Conservation (phyloP, 2,888 invertebrate genomes). For the Vesta saturnalis region DNA sequence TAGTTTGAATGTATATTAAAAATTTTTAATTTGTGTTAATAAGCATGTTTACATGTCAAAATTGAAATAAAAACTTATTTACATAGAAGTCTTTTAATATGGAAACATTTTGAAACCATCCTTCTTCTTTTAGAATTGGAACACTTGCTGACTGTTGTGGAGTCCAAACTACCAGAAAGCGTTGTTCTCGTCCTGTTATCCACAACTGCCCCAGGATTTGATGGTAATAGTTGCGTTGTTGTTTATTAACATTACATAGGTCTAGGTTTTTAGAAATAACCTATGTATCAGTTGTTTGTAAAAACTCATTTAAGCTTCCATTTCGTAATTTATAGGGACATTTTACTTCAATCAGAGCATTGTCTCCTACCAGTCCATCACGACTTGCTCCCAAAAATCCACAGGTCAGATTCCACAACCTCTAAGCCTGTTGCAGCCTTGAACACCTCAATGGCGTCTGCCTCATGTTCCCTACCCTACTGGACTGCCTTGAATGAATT, state of each 20-base stretch:
- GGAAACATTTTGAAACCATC: neutral
- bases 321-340: neutral
- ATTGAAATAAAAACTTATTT: neutral
- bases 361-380: neutral
- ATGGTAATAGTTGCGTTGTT: neutral
- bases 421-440: neutral
- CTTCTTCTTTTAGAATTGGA: neutral
- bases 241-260: neutral
- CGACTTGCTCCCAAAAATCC: neutral
- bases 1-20: neutral
- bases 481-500: neutral
- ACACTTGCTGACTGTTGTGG: neutral
- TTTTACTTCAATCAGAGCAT: too few relatives aligned
- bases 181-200: neutral
- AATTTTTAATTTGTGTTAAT: neutral
- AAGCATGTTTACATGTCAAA: neutral
- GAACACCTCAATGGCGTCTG: neutral
- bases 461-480: neutral
- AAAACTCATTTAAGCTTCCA: neutral
- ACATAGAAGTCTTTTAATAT: neutral
- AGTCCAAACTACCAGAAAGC: neutral
- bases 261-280: neutral
- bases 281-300: neutral
- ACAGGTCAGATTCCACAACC: neutral
- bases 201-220: neutral